Conservation (phyloP, 2,113 vertebrate species). For the Sus scrofa region T2T-Sscrofa CM000820.6:32171001-32171500, state of each 20-base stretch:
- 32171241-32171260: not conserved
- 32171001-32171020: not conserved
- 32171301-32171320: not conserved
- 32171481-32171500: too few relatives aligned
- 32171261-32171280: not conserved
- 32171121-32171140: not conserved
- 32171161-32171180: not conserved
- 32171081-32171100: not conserved
- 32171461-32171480: not conserved
- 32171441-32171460: not conserved
- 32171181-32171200: rapidly evolving
- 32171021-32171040: not conserved
- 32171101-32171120: not conserved
- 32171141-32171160: not conserved
- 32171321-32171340: not conserved
- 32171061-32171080: not conserved
- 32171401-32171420: not conserved
- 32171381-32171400: not conserved
- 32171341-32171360: not conserved
- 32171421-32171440: not conserved
- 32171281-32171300: not conserved
- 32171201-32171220: not conserved
- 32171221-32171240: not conserved
- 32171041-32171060: too few relatives aligned
- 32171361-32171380: not conserved